Evolutionary conservation across 53 echinoderm and acorn worm species (phyloP).

Genomic region (Echinarachnius parma): DNA sequence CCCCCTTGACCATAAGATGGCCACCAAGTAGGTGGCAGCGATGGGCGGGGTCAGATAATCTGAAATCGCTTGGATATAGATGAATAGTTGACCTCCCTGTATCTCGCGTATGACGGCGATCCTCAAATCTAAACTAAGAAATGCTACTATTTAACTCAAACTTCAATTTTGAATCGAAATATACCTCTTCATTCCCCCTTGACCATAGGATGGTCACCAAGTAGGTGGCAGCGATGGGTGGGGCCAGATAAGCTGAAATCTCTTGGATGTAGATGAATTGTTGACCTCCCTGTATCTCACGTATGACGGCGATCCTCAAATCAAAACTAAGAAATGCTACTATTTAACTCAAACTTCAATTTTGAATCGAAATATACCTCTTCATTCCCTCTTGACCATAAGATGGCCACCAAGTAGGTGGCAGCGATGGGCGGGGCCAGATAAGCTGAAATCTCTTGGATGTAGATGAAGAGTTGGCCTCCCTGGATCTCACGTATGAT

Average conservation of each 20-base stretch:
- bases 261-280: conserved; percentile 95
- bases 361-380: conserved; percentile 52
- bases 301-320: conserved; percentile 78
- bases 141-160: too few relatives aligned
- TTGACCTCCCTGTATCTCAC: conserved; percentile 74
- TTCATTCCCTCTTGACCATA: conserved; percentile 87
- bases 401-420: conserved; percentile 68
- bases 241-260: conserved; percentile 76
- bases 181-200: conserved; percentile 81
- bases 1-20: conserved; percentile 75
- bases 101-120: too few relatives aligned
- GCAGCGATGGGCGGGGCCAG: conserved; percentile 89
- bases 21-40: conserved; percentile 79
- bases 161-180: too few relatives aligned
- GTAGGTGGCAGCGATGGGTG: conserved; percentile 90
- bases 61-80: too few relatives aligned
- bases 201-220: conserved; percentile 79
- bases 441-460: conserved; percentile 87
- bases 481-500: conserved; percentile 73
- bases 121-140: too few relatives aligned
- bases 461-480: conserved; percentile 88
- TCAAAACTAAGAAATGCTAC: too few relatives aligned
- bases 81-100: too few relatives aligned
- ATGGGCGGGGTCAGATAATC: conserved; percentile 80
- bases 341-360: too few relatives aligned